These are phyloP conservation scores for Crepidodera aurea DNA, from an alignment of 2,888 invertebrate species.

Conservation along the genomic window DNA sequence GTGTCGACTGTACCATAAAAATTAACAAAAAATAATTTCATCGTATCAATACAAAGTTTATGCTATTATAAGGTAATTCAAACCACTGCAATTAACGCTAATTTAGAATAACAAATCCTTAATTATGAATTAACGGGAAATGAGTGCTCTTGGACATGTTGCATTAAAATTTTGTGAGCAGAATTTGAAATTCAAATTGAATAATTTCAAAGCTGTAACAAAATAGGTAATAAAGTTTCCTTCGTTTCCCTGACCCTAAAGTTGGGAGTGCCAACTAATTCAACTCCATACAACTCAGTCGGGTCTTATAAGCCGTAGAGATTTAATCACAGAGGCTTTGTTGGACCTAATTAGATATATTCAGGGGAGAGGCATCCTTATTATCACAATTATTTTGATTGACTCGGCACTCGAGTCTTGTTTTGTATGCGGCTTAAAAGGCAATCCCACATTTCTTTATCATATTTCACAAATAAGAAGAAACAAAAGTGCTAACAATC, in stretches of 20 bases:
- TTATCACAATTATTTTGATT: conserved; percentile 30
- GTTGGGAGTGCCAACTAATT: conserved; percentile 32
- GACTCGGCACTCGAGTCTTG: conserved; percentile 11
- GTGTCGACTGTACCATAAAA: too few species aligned
- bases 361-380: conserved; percentile 26
- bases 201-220: conserved; percentile 33
- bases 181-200: conserved; percentile 36
- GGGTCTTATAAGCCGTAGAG: conserved; percentile 32
- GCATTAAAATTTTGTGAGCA: conserved; percentile 12
- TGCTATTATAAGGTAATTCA: too few species aligned
- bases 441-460: too few species aligned
- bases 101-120: too few species aligned
- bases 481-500: too few species aligned
- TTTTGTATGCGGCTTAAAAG: neutral
- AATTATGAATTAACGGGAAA: neutral
- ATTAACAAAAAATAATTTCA: too few species aligned
- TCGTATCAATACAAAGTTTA: too few species aligned
- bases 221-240: conserved; percentile 37
- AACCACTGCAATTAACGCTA: too few species aligned
- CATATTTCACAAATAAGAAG: too few species aligned
- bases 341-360: conserved; percentile 35
- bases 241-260: conserved; percentile 35
- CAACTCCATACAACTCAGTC: conserved; percentile 28
- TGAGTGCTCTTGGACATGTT: neutral
- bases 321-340: conserved; percentile 36